phyloP scores from a whole-genome alignment of 2,113 vertebrate genomes.

The Limnothrissa miodon region DNA sequence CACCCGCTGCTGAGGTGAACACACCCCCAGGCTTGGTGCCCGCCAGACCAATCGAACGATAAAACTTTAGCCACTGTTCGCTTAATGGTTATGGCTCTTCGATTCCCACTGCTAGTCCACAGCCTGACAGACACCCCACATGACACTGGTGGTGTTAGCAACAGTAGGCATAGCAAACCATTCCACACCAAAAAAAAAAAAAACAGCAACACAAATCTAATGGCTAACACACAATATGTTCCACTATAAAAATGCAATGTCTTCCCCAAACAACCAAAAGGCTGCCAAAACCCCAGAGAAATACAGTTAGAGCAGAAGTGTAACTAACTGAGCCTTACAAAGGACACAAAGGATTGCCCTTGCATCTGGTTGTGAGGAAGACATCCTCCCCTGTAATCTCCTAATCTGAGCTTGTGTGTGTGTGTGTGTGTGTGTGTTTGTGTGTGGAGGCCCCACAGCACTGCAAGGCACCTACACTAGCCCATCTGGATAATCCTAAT shows the following conservation, averaged over 20 bases:
- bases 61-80: background rate
- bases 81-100: background rate
- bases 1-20: background rate
- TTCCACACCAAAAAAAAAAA: background rate
- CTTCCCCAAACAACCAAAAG: background rate
- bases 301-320: conserved; percentile 18
- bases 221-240: background rate
- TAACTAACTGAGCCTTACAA: conserved; percentile 15
- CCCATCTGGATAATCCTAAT: conserved; percentile 50
- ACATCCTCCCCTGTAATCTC: conserved; percentile 59
- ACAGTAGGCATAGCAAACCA: background rate
- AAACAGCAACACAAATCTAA: background rate
- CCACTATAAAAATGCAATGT: background rate
- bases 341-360: conserved; percentile 51
- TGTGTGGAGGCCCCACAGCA: background rate
- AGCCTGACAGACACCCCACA: background rate
- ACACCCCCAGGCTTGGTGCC: background rate
- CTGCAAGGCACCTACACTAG: conserved; percentile 9
- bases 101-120: background rate
- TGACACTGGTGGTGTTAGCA: background rate
- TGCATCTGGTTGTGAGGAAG: conserved; percentile 49
- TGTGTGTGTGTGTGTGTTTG: conserved; percentile 17
- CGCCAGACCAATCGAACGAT: background rate
- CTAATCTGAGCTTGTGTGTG: conserved; percentile 57
- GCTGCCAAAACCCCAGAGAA: background rate